Evolutionary conservation across 2,888 invertebrate species (phyloP).

Genomic region (Eupithecia inturbata): DNA sequence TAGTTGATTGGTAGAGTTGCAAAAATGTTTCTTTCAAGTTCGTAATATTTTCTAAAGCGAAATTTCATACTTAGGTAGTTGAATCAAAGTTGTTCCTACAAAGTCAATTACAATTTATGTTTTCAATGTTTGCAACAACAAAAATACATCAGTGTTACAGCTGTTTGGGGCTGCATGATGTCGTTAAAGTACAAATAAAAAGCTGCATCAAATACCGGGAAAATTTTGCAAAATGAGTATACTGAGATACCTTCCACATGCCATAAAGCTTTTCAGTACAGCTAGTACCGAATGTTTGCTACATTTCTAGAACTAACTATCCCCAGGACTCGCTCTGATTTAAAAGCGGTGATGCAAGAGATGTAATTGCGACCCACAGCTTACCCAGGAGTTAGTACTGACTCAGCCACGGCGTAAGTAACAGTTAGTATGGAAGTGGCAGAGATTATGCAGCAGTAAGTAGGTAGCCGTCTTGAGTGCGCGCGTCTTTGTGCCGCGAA

Average conservation of each 20-base stretch:
- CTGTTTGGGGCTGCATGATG: neutral
- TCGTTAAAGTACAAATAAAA: neutral
- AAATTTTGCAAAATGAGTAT: no score
- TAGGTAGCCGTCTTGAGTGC: slow-evolving; percentile 38
- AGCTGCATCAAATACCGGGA: neutral
- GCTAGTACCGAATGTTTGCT: slow-evolving; percentile 1
- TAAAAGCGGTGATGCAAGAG: slow-evolving; percentile 43
- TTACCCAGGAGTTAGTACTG: slow-evolving; percentile 8
- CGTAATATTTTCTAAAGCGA: neutral
- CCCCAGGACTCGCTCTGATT: slow-evolving; percentile 35
- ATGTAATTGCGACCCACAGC: slow-evolving; percentile 43
- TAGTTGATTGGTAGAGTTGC: neutral
- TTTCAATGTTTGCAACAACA: neutral
- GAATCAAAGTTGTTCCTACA: neutral
- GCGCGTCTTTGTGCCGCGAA: slow-evolving; percentile 46
- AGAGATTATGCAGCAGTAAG: slow-evolving; percentile 11
- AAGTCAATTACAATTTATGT: neutral
- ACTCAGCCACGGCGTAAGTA: slow-evolving; percentile 14
- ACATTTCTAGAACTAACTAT: slow-evolving; percentile 33
- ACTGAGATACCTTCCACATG: neutral
- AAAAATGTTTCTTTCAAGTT: neutral
- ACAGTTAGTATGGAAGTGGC: slow-evolving; percentile 23
- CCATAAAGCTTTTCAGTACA: slow-evolving; percentile 16
- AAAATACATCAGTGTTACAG: neutral
- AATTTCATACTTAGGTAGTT: neutral